Evolutionary conservation across 2,888 invertebrate genomes (phyloP).

Genomic region (Listrodromus nycthemerus): DNA sequence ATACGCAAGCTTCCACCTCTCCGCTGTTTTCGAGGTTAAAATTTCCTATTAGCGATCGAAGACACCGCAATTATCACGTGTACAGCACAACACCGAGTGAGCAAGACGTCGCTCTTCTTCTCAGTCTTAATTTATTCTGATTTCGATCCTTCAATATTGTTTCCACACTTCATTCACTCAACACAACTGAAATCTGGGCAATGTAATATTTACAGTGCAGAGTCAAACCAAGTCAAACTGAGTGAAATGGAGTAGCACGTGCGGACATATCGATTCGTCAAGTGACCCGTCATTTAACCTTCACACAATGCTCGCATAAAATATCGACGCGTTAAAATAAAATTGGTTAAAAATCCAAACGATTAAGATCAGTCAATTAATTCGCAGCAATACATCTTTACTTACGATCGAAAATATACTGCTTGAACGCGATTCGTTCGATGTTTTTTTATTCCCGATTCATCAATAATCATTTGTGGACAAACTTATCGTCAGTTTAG

Average conservation of each 20-base stretch:
- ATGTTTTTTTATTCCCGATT: background rate
- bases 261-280: background rate
- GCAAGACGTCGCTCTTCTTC: background rate
- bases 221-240: slow-evolving; percentile 11
- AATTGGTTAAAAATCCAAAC: background rate
- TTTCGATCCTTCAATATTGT: background rate
- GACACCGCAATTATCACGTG: background rate
- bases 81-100: background rate
- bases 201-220: slow-evolving; percentile 8
- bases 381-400: background rate
- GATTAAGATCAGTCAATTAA: background rate
- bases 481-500: background rate
- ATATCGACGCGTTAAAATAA: too few species aligned
- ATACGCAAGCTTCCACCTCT: background rate
- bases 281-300: background rate
- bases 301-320: background rate
- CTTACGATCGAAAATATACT: background rate
- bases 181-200: background rate
- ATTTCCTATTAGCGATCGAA: background rate
- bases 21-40: background rate
- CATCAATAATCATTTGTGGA: background rate
- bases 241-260: background rate
- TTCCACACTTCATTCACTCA: background rate
- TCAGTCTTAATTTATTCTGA: background rate
- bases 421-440: too few species aligned